A percentile compares a stretch with the other conserved stretches of the same genome.
phyloP scores from a whole-genome alignment of 2,113 vertebrate species.

The Rhea pennata region DNA sequence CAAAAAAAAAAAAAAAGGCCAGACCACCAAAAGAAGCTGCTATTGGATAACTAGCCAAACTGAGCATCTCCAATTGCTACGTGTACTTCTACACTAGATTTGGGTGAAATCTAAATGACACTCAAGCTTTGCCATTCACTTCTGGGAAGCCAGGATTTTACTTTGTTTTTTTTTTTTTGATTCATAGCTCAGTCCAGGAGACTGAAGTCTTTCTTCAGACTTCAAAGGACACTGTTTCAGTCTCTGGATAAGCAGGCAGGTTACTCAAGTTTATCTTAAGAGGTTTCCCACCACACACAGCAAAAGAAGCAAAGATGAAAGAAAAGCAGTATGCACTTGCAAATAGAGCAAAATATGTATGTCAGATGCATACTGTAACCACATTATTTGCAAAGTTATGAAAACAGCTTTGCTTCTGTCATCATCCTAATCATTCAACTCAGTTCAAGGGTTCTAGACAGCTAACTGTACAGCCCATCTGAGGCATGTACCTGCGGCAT shows the following conservation, averaged over 20 bases:
- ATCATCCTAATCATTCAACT: neutral
- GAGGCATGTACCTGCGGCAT: neutral
- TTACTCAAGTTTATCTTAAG: conserved; percentile 9
- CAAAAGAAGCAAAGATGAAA: conserved; percentile 48
- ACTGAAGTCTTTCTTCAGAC: neutral
- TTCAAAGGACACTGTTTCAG: conserved; percentile 17
- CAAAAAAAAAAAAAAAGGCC: neutral
- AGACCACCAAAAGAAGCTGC: neutral
- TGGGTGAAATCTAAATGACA: neutral
- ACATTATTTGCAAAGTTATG: conserved; percentile 24
- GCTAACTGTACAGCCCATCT: neutral
- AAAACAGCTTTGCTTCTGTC: conserved; percentile 3
- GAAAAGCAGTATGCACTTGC: neutral
- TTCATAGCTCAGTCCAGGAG: neutral
- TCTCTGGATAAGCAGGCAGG: neutral
- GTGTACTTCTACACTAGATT: neutral
- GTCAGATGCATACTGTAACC: neutral
- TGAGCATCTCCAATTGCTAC: neutral
- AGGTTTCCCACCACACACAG: conserved; percentile 7
- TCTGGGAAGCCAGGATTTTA: neutral
- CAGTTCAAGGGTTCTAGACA: neutral
- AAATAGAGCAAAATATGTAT: neutral
- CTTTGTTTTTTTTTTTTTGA: neutral
- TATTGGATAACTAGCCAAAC: neutral
- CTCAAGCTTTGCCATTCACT: accelerated